Evolutionary conservation across 2,113 vertebrate species (phyloP).

Genomic region (Chroicocephalus ridibundus): DNA sequence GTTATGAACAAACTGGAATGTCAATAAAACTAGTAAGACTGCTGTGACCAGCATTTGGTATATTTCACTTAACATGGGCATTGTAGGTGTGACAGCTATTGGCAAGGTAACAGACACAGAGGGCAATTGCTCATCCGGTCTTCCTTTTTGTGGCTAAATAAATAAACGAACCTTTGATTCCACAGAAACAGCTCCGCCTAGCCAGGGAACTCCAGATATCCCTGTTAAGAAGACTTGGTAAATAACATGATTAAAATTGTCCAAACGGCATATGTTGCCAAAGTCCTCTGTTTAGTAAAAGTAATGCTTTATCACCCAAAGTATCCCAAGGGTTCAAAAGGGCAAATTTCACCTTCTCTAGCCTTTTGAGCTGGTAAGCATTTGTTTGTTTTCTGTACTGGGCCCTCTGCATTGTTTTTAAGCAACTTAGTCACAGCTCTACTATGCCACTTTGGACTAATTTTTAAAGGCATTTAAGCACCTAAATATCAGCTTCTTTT

Average conservation of each 20-base stretch:
- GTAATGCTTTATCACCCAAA: neutral
- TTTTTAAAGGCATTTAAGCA: neutral
- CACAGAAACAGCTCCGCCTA: neutral
- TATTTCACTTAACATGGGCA: neutral
- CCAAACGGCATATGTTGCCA: neutral
- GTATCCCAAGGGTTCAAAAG: neutral
- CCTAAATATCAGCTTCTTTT: neutral
- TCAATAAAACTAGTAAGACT: neutral
- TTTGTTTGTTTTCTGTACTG: neutral
- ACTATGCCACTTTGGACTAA: neutral
- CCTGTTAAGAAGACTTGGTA: neutral
- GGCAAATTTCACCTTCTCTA: neutral
- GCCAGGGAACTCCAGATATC: neutral
- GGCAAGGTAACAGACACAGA: neutral
- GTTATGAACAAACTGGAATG: neutral
- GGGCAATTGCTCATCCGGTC: neutral
- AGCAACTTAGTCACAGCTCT: neutral
- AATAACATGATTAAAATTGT: neutral
- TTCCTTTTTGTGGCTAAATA: neutral
- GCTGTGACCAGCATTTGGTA: accelerated
- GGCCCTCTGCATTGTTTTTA: neutral
- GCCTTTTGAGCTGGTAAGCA: neutral
- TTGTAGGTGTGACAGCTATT: neutral
- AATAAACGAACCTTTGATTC: neutral
- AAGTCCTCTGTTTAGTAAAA: neutral